A percentile compares a stretch with the other conserved stretches of the same genome.
Evolutionary conservation across 2,888 invertebrate genomes (phyloP).

Genomic region (Zygaena filipendulae): DNA sequence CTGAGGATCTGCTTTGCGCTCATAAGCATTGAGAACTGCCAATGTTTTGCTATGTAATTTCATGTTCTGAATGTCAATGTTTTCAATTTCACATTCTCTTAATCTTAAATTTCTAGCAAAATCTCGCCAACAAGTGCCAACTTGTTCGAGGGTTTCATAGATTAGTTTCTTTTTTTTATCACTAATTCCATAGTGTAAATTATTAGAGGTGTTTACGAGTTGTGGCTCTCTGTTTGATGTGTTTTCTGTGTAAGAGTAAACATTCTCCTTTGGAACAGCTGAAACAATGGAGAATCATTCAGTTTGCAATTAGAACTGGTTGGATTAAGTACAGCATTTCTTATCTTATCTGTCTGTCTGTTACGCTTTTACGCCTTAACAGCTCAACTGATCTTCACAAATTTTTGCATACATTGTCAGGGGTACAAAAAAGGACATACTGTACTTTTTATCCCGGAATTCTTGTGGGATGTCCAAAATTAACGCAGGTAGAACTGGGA

Average conservation of each 20-base stretch:
- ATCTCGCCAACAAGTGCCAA: slow-evolving; percentile 46
- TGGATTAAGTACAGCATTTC: too few species aligned
- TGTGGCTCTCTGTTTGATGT: slow-evolving; percentile 13
- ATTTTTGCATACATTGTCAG: too few species aligned
- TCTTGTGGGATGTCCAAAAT: too few species aligned
- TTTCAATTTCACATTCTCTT: slow-evolving; percentile 40
- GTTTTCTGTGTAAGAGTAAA: slow-evolving; percentile 11
- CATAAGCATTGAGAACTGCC: slow-evolving; percentile 32
- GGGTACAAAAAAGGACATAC: too few species aligned
- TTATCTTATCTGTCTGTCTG: too few species aligned
- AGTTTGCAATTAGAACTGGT: too few species aligned
- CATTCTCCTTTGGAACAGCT: too few species aligned
- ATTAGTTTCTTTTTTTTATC: slow-evolving; percentile 35
- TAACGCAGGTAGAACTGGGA: too few species aligned
- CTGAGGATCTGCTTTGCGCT: slow-evolving; percentile 33
- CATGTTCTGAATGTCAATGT: slow-evolving; percentile 32
- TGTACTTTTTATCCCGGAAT: too few species aligned
- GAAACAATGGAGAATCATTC: too few species aligned
- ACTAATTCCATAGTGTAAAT: slow-evolving; percentile 25
- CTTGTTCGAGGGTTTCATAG: slow-evolving; percentile 36
- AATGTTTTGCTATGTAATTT: slow-evolving; percentile 28
- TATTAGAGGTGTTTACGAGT: slow-evolving; percentile 20
- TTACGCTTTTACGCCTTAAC: too few species aligned
- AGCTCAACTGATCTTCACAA: too few species aligned
- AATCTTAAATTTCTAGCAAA: slow-evolving; percentile 44